Percentiles rank a stretch among this genome's conserved stretches.
These are phyloP conservation scores for Lycodopsis pacificus DNA, from an alignment of 2,797 vertebrate species.

Conservation along the genomic window DNA sequence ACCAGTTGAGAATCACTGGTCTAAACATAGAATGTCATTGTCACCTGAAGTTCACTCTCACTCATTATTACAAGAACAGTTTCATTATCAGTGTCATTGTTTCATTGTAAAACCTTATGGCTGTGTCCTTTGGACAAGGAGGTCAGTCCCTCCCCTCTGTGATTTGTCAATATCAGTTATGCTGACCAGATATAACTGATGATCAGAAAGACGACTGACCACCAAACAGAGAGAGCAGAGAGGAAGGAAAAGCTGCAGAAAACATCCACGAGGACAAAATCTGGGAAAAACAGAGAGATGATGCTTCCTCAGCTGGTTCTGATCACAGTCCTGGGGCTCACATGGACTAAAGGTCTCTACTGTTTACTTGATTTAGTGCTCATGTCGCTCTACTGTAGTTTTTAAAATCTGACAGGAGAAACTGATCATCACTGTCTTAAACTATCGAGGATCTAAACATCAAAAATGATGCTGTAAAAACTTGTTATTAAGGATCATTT, in stretches of 20 bases:
- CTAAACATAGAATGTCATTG: neutral
- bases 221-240: neutral
- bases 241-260: slow-evolving; percentile 11
- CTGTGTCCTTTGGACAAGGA: slow-evolving; percentile 57
- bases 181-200: slow-evolving; percentile 42
- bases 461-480: neutral
- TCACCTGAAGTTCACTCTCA: neutral
- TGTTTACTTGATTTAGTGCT: neutral
- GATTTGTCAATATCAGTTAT: slow-evolving; percentile 16
- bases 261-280: slow-evolving; percentile 20
- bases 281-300: slow-evolving; percentile 22
- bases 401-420: neutral
- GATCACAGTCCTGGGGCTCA: slow-evolving; percentile 62
- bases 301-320: slow-evolving; percentile 60
- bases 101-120: slow-evolving; percentile 19
- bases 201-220: neutral
- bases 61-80: slow-evolving; percentile 8
- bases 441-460: neutral
- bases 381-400: neutral
- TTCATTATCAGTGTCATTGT: slow-evolving; percentile 30
- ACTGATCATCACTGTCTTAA: neutral
- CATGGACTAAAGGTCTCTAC: slow-evolving; percentile 70
- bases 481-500: neutral
- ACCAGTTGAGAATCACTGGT: too few species aligned
- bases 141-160: slow-evolving; percentile 47